Base-by-base conservation (phyloP, 2,797 vertebrate species). In the Pachyuromys duprasi region DNA sequence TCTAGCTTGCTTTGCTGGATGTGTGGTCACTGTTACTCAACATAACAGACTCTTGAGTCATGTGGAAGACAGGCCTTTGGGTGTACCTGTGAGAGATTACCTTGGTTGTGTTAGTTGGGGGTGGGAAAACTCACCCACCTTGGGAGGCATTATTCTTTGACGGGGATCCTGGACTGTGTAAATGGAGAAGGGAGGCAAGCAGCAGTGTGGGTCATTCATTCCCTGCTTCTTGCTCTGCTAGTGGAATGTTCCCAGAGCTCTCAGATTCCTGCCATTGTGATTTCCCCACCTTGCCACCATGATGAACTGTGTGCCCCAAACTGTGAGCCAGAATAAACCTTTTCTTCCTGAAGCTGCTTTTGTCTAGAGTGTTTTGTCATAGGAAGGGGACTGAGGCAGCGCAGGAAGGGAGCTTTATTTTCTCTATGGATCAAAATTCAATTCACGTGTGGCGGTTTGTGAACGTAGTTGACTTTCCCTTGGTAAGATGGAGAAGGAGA, bases 371-470 rank as follows among this genome's bases (percentile, higher is more conserved):
- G 4, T n/a, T 86, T 45, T 84, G 42, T 53, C 42, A 15, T 53
- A n/a, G 31, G 20, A 13, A n/a, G 31, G 31, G 62, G 45, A n/a
- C 28, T 4, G 57, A 18, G 45, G 49, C 5, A 11, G 17, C 49
- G 24, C 45, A 60, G 65, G 53, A 12, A 11, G 36, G 24, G 91
- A 74, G 39, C 20, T 65, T 79, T 22, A 53, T n/a, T 90, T 62
- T 31, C 39, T 53, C 49, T 49, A 8, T 45, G 39, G 7, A 26
- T 39, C 11, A 42, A 63, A 57, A 60, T 28, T 33, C n/a, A 5
- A 33, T 3, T 2, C 15, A 31, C 0, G 0, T 1, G 0, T 1
- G 55, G 31, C 28, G 17, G 42, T 49, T 65, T 63, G 69, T 49
- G 8, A n/a, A 31, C 8, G 26, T 22, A 62, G 8, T 39, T 15